These are phyloP conservation scores for Motacilla tschutschensis DNA, from an alignment of 2,113 vertebrate genomes.

Conservation along the genomic window DNA sequence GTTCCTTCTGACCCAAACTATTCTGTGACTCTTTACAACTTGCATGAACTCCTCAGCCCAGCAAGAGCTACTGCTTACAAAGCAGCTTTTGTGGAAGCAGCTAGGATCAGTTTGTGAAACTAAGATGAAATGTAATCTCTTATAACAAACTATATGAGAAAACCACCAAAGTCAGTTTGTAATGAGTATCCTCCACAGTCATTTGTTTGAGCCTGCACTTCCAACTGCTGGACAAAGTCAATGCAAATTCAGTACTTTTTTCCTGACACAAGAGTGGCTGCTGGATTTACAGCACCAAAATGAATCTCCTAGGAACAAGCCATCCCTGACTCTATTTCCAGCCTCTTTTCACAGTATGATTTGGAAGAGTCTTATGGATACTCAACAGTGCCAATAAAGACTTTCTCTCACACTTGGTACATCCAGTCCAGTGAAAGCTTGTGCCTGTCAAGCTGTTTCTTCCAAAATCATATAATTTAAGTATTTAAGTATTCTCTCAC, in stretches of 20 bases:
- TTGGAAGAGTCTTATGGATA: background rate
- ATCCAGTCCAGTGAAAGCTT: background rate
- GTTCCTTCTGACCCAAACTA: background rate
- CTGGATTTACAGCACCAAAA: background rate
- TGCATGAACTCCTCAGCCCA: background rate
- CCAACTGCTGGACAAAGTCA: background rate
- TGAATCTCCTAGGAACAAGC: background rate
- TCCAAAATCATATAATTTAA: background rate
- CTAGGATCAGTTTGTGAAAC: background rate
- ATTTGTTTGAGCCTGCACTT: background rate
- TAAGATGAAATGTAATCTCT: background rate
- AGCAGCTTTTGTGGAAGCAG: background rate
- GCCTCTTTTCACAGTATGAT: background rate
- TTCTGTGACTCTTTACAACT: background rate
- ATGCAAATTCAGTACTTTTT: background rate
- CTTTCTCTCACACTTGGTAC: background rate
- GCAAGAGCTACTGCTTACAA: background rate
- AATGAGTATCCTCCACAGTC: background rate
- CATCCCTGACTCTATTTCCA: background rate
- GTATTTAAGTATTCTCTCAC: background rate
- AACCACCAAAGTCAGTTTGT: background rate
- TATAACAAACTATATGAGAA: background rate
- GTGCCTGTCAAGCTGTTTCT: background rate
- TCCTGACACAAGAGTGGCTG: background rate
- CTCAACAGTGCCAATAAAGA: background rate